phyloP scores from a whole-genome alignment of 2,888 invertebrate genomes.

The Anarsia innoxiella region DNA sequence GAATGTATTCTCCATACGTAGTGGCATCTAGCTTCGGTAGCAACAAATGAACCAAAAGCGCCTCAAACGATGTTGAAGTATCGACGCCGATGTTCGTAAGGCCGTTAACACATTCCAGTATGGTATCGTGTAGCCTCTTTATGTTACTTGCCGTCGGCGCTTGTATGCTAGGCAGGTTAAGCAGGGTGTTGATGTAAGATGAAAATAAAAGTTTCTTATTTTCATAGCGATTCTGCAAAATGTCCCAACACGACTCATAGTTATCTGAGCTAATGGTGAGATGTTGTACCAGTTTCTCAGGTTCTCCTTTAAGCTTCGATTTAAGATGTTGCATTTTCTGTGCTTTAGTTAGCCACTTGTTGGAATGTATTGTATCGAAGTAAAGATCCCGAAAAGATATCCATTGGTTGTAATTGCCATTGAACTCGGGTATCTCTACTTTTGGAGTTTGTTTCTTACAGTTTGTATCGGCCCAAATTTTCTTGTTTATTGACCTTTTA shows the following conservation, averaged over 20 bases:
- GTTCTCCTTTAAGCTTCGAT: conserved; percentile 1
- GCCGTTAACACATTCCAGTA: conserved; percentile 13
- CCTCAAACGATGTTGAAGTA: conserved; percentile 18
- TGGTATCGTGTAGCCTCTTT: conserved; percentile 11
- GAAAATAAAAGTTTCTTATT: background rate
- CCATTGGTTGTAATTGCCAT: background rate
- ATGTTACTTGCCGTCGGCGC: background rate
- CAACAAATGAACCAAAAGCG: conserved; percentile 17
- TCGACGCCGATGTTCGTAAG: conserved; percentile 15
- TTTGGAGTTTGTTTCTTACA: background rate
- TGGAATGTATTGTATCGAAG: background rate
- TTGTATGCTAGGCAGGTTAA: conserved; percentile 1
- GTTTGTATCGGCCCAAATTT: background rate
- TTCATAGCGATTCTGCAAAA: conserved; percentile 1
- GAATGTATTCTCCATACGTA: conserved; percentile 15
- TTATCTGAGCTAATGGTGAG: conserved; percentile 1
- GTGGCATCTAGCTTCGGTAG: conserved; percentile 16
- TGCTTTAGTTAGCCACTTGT: conserved; percentile 1
- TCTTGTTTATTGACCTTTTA: background rate
- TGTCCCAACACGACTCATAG: background rate
- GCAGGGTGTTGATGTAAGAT: too few relatives aligned
- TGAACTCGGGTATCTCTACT: background rate
- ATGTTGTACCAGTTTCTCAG: conserved; percentile 3
- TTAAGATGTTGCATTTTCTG: too few relatives aligned
- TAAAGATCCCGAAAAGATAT: background rate